Evolutionary conservation across 2,797 vertebrate species (phyloP).

Genomic region (Diplodus sargus): DNA sequence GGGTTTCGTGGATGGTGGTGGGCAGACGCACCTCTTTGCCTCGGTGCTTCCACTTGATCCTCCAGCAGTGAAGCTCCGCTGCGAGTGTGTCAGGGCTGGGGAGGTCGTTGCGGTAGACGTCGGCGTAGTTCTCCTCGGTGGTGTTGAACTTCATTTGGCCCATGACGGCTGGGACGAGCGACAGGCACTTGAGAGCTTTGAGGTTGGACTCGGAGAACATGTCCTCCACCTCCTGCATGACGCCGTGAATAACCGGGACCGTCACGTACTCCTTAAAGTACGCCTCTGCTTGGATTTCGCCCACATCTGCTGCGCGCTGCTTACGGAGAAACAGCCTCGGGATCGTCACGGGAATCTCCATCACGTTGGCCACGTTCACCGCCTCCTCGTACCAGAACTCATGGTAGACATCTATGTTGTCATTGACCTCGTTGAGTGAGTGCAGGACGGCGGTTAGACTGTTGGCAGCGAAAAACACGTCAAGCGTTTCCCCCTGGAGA

Average conservation of each 20-base stretch:
- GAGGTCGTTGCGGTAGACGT: conserved; percentile 92
- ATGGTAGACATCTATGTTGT: conserved; percentile 97
- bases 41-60: conserved; percentile 98
- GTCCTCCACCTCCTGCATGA: conserved; percentile 95
- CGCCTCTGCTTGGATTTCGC: conserved; percentile 88
- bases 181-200: conserved; percentile 94
- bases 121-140: conserved; percentile 92
- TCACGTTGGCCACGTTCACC: conserved; percentile 85
- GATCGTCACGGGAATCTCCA: conserved; percentile 89
- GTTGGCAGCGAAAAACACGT: conserved; percentile 94
- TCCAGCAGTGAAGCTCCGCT: conserved; percentile 97
- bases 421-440: conserved; percentile 94
- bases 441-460: conserved; percentile 94
- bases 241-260: conserved; percentile 89
- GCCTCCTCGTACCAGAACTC: conserved; percentile 99
- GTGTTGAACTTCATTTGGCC: conserved; percentile 98
- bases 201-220: conserved; percentile 95
- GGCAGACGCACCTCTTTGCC: conserved; percentile 96
- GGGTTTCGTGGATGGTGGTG: conserved; percentile 93
- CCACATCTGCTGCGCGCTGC: conserved; percentile 83
- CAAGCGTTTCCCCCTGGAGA: conserved; percentile 92
- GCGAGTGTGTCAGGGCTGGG: conserved; percentile 95
- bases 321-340: conserved; percentile 90
- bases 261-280: conserved; percentile 96
- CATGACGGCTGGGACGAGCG: conserved; percentile 95